Evolutionary conservation across 2,797 vertebrate genomes (phyloP).

Genomic region (Liparis tanakae): DNA sequence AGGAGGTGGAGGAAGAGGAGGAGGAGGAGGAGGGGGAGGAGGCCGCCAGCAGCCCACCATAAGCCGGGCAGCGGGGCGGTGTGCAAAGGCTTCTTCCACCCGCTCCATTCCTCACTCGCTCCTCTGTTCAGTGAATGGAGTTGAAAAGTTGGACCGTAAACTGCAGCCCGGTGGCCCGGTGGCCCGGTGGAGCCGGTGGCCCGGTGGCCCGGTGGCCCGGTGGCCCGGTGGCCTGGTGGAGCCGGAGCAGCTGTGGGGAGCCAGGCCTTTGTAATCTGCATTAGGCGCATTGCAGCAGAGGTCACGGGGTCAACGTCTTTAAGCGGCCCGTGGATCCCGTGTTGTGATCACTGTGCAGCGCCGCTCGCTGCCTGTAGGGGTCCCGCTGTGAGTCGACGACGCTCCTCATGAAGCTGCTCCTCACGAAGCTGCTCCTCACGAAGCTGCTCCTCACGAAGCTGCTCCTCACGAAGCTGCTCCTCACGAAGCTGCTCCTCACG

Average conservation of each 20-base stretch:
- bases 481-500: conserved; percentile 30
- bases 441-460: conserved; percentile 21
- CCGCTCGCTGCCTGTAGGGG: conserved; percentile 62
- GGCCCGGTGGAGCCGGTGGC: conserved; percentile 32
- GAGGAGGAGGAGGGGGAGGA: no score
- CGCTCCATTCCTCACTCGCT: conserved; percentile 82
- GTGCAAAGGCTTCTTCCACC: conserved; percentile 81
- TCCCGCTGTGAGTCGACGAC: conserved; percentile 55
- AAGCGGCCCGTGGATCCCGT: conserved; percentile 81
- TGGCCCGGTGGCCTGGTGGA: conserved; percentile 29
- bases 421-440: conserved; percentile 30
- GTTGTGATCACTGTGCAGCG: conserved; percentile 73
- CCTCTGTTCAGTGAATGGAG: conserved; percentile 79
- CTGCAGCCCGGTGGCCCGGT: conserved; percentile 28
- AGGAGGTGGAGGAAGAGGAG: no score
- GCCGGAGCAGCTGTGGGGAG: conserved; percentile 79
- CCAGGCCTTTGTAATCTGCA: conserved; percentile 85
- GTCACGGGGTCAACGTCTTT: conserved; percentile 86
- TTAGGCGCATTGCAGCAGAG: conserved; percentile 82
- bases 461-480: neutral
- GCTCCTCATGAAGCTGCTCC: neutral
- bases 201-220: no score
- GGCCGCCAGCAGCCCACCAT: conserved; percentile 52
- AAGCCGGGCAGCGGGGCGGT: conserved; percentile 70
- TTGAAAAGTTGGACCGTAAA: conserved; percentile 48